Percentiles rank a stretch among this genome's conserved stretches.
These are phyloP conservation scores for Pseudorasbora parva DNA, from an alignment of 2,113 vertebrate species.

Conservation along the genomic window DNA sequence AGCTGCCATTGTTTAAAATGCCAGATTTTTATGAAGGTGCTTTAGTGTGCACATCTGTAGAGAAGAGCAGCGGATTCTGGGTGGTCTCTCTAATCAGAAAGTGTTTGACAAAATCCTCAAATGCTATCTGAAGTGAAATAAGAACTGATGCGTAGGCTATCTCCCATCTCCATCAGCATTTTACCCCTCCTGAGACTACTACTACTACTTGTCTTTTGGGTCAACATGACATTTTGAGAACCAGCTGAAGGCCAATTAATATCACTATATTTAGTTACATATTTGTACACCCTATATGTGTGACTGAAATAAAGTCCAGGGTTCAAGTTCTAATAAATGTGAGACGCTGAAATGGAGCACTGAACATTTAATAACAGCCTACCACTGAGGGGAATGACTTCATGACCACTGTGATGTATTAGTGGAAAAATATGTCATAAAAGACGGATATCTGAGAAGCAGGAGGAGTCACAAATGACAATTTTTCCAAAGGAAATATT, in stretches of 20 bases:
- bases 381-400: conserved; percentile 11
- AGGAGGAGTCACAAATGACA: neutral
- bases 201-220: neutral
- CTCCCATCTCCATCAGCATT: too few species aligned
- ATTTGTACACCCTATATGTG: neutral
- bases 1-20: conserved; percentile 20
- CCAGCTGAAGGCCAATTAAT: neutral
- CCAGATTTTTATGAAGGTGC: conserved; percentile 1
- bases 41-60: neutral
- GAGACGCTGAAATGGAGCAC: conserved; percentile 10
- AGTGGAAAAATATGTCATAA: conserved; percentile 31
- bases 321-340: neutral
- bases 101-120: neutral
- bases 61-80: conserved; percentile 6
- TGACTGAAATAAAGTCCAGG: conserved; percentile 8
- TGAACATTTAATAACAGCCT: conserved; percentile 37
- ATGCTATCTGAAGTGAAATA: neutral
- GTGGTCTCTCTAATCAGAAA: conserved; percentile 19
- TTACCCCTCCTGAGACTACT: too few species aligned
- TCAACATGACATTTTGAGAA: neutral
- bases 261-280: conserved; percentile 10
- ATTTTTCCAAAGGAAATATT: conserved; percentile 34
- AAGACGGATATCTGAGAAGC: conserved; percentile 12
- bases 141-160: too few species aligned
- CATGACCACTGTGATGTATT: conserved; percentile 29